These are phyloP conservation scores for Lepilemur septentrionalis DNA, from an alignment of 2,797 vertebrate genomes.

Conservation along the genomic window DNA sequence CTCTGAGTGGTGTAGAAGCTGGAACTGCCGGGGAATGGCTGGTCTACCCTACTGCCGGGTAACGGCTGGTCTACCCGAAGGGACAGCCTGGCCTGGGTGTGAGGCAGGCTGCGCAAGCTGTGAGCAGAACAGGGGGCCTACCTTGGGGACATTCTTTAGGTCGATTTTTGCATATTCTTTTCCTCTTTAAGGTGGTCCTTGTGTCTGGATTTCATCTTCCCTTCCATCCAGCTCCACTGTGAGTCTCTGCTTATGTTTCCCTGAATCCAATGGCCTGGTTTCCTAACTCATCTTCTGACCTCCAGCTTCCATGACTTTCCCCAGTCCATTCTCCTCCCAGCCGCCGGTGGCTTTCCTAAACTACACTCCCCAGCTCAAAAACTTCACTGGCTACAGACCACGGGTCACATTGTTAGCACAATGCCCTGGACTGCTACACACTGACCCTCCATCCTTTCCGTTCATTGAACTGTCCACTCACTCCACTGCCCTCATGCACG, in stretches of 20 bases:
- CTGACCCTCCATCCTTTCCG: neutral
- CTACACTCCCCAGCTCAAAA: neutral
- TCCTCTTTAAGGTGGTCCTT: neutral
- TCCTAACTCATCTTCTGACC: neutral
- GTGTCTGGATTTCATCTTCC: neutral
- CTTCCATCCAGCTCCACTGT: neutral
- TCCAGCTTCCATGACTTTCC: neutral
- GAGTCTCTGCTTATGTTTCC: neutral
- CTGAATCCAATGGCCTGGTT: neutral
- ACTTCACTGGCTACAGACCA: neutral
- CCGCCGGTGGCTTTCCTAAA: neutral
- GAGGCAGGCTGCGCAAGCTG: neutral
- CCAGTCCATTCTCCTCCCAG: neutral
- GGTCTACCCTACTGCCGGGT: neutral
- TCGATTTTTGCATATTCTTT: neutral
- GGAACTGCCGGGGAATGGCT: neutral
- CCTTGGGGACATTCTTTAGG: neutral
- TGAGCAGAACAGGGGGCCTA: neutral
- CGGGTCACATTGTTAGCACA: neutral
- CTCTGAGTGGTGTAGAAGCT: neutral
- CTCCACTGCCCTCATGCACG: neutral
- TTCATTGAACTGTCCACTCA: neutral
- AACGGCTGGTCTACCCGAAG: neutral
- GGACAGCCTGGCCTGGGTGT: neutral
- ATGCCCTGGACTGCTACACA: accelerated